Base-by-base conservation (phyloP, 64 coral and sea anemone species). In the Astreopora myriophthalma region DNA sequence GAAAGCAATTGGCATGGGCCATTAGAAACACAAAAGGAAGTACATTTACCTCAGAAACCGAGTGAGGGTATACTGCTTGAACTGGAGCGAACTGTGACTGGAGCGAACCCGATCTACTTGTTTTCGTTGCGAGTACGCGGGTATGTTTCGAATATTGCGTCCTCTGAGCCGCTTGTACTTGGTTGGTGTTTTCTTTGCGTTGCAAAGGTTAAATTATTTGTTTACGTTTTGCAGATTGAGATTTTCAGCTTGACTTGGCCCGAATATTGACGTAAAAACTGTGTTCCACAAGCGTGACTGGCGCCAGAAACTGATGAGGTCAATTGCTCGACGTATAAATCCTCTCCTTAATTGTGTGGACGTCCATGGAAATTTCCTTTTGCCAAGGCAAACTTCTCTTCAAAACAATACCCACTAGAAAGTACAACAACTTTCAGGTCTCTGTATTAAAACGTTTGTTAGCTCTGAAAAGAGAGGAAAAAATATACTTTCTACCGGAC, bases 161-260 rank as follows among this genome's bases (percentile, higher is more conserved):
- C 42, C 20, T 83, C 14, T 35, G 52, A 5, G 31, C 6, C 33
- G 3, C 20, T 64, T 24, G 10, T 64, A 22, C 31, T 20, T 70
- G 31, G 70, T 73, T 73, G 25, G 32, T 63, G 5, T 60, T 64
- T 83, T 83, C 34, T 32, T 61, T 65, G 32, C 32, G 52, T 39
- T 9, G 79, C 57, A 62, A 33, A 83, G 57, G 79, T 83, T 83
- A 83, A 65, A 38, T 39, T 7, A n/a, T 83, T 64, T 64, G 79
- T 83, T 83, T 83, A 63, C 79, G 35, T 80, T 81, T 52, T 13
- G 51, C 34, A 26, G 20, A 26, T 36, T 34, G 19, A 83, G 65
- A 83, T 64, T 64, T 64, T 83, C 79, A 64, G 55, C 78, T 81
- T 81, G 48, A 62, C 30, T 83, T 39, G 22, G 27, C 40, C 27